phyloP scores from a whole-genome alignment of 2,888 invertebrate genomes.

The Nematopogon swammerdamellus region DNA sequence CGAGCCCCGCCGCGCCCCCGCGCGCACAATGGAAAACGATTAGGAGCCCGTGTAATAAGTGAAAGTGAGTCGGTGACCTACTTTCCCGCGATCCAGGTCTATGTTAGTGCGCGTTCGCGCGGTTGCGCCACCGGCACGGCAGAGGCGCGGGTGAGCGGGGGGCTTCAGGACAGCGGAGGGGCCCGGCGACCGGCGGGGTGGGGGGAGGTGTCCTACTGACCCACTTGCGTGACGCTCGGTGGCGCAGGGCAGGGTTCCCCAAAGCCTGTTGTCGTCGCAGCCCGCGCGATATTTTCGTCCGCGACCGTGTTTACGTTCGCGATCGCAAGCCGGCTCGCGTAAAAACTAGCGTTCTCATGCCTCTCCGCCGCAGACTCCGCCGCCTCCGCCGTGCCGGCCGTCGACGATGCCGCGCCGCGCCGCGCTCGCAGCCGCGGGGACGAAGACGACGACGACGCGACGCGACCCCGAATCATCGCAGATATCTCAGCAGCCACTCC shows the following conservation, averaged over 20 bases:
- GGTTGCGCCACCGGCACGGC: slow-evolving; percentile 48
- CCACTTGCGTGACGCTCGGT: slow-evolving; percentile 65
- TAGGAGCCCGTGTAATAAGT: slow-evolving; percentile 81
- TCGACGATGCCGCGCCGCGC: slow-evolving; percentile 5
- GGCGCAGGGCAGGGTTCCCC: slow-evolving; percentile 59
- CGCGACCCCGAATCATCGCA: no score
- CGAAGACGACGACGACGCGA: no score
- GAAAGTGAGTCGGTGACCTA: slow-evolving; percentile 88
- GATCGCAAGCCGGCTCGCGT: slow-evolving; percentile 10
- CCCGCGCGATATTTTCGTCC: slow-evolving; percentile 44
- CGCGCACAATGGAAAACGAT: slow-evolving; percentile 69
- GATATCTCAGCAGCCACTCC: no score
- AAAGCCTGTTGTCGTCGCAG: slow-evolving; percentile 24
- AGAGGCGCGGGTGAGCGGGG: slow-evolving; percentile 44
- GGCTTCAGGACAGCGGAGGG: slow-evolving; percentile 50
- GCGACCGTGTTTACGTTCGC: slow-evolving; percentile 45
- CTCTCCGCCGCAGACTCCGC: neutral
- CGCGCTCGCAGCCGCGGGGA: slow-evolving; percentile 1
- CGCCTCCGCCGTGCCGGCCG: slow-evolving; percentile 5
- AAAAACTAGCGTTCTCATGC: neutral
- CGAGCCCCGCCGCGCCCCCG: slow-evolving; percentile 45
- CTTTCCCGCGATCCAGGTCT: slow-evolving; percentile 91
- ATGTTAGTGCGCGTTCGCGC: slow-evolving; percentile 70
- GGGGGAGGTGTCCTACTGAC: slow-evolving; percentile 73
- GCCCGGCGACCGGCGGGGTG: slow-evolving; percentile 20